Evolutionary conservation across 2,888 invertebrate genomes (phyloP), one percentile per base, ranked within the genome.

Genomic region (Stenolophus ochropezus): DNA sequence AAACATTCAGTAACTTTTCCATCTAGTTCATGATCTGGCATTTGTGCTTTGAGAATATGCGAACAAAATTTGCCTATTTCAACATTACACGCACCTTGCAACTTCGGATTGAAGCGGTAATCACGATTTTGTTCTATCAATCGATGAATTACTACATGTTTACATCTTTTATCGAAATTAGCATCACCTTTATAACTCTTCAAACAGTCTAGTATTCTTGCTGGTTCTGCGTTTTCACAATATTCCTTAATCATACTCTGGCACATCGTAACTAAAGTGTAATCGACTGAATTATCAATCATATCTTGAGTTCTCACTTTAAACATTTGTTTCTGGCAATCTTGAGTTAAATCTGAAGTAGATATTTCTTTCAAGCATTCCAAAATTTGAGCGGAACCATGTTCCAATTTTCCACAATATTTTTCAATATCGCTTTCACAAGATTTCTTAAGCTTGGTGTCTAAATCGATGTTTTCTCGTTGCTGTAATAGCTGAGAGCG

Each of bases 71-170:
- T 94, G 82, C 93, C 92, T 18, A 98, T 97, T 87, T 98, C 98
- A 83, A 91, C 88, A 84, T 93, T 93, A 87, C 98, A 98, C 11
- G 95, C 93, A 85, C 93, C 92, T 87, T 95, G 94, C 81, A 98
- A 90, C 20, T 94, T 93, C 1, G 95, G 96, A 90, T 98, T 97
- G 83, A 98, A 94, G 83, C 97, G 93, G 86, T 95, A 96, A 89
- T 98, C 98, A 82, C 94, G 93, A 87, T 96, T 96, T 88, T 96
- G 96, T 88, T 97, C 96, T 84, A 96, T 94, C 93, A 97, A 94
- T 85, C 98, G 92, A 87, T 95, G 94, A 0, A 96, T 92, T n/a
- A 98, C 94, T 16, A 97, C 93, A 78, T 93, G 90, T 87, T 95
- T 94, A 87, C 98, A 98, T 83, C 94, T 94, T 80, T 94, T 92